phyloP scores from a whole-genome alignment of 2,113 vertebrate species.

The Bubalus kerabau region DNA sequence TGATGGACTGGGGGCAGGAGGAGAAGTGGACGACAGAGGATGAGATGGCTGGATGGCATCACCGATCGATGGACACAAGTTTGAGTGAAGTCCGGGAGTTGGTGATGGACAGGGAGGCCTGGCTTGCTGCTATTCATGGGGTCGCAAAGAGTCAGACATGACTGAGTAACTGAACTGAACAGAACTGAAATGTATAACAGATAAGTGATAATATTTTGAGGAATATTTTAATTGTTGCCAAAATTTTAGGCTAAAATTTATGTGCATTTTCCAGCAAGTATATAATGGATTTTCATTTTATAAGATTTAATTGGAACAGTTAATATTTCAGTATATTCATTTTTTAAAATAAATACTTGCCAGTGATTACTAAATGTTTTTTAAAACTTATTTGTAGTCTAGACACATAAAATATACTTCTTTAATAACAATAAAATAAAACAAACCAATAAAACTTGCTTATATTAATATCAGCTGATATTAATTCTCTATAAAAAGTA shows the following conservation, averaged over 20 bases:
- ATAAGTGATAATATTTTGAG: not conserved
- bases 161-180: no score
- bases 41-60: no score
- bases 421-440: not conserved
- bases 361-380: not conserved
- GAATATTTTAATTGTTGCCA: not conserved
- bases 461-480: not conserved
- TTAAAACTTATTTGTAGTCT: not conserved
- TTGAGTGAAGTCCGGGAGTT: no score
- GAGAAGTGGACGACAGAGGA: no score
- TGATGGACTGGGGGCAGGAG: accelerated
- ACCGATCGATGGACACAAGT: accelerated
- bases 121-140: no score
- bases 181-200: not conserved
- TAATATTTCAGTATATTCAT: not conserved
- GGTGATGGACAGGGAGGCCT: no score
- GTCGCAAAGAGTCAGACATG: accelerated
- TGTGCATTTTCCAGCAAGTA: not conserved
- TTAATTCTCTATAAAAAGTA: not conserved
- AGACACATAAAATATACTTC: not conserved
- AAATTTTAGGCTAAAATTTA: not conserved
- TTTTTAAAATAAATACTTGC: not conserved
- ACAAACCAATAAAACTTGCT: not conserved
- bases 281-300: not conserved
- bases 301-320: not conserved